Base-by-base conservation (phyloP, 2,888 invertebrate species). In the Brachycybe producta region DNA sequence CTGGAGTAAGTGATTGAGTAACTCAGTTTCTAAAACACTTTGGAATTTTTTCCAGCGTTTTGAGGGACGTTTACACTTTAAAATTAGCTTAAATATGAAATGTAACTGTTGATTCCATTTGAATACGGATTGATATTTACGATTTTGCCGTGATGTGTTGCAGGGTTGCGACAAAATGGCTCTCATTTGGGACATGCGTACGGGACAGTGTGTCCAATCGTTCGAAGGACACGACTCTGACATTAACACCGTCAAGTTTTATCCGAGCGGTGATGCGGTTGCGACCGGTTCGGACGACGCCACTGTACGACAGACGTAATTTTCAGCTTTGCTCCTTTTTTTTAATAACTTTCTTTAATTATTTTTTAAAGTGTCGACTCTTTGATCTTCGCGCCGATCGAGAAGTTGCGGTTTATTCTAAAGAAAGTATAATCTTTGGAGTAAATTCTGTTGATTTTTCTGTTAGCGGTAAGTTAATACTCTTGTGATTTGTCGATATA, bases 151-250 rank as follows among this genome's bases (percentile, higher is more conserved):
- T 13, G 32, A n/a, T n/a, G n/a, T n/a, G n/a, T 63, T 35, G 23
- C 62, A 84, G 78, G 87, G 92, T 65, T 92, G 94, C 70, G 97
- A 98, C 73, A 88, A 91, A 70, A 83, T 87, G 75, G 92, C 94
- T 55, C 80, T 95, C 55, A 84, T 98, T 60, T 99, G 98, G 98
- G 98, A 98, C 72, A 92, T 97, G 87, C 78, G 98, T 61, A 86
- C 88, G 39, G 97, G 97, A 0, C 88, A 88, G 65, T 94, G 95
- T 65, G 95, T 95, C 52, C 97, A 98, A 71, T 87, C 90, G 30
- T 99, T 98, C 72, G 97, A 98, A 70, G 88, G 95, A 17, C 98
- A 99, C 71, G 87, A 88, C 59, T 92, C 95, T 1, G 98, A 99
- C 72, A 91, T 98, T 56, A 98, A 92, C 71, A 85, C 87, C 64